Conservation (phyloP, 2,888 invertebrate species). For the Limulus polyphemus region DNA sequence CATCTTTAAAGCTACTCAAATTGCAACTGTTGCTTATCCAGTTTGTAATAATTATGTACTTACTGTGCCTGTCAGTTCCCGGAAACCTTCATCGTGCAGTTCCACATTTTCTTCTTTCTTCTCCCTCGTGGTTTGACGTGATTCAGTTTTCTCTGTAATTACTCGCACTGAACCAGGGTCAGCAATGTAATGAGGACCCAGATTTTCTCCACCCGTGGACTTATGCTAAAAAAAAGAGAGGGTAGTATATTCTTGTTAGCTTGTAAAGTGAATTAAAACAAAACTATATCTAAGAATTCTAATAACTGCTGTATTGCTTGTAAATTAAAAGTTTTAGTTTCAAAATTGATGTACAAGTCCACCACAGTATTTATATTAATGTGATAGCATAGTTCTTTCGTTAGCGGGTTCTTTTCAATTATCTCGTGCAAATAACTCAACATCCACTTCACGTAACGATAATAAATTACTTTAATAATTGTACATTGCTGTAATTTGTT, state of each 20-base stretch:
- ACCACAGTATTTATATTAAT: too few species aligned
- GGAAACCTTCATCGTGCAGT: conserved; percentile 26
- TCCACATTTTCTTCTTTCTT: conserved; percentile 26
- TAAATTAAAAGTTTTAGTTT: too few species aligned
- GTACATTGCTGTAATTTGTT: too few species aligned
- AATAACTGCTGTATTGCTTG: neutral
- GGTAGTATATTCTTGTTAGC: neutral
- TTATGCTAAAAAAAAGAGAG: conserved; percentile 12
- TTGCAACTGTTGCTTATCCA: neutral
- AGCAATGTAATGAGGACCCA: conserved; percentile 13
- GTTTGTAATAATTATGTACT: neutral
- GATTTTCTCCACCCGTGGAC: conserved; percentile 15
- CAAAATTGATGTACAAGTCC: too few species aligned
- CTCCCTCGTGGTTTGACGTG: conserved; percentile 23
- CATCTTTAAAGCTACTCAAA: too few species aligned
- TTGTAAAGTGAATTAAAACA: neutral
- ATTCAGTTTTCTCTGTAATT: conserved; percentile 26
- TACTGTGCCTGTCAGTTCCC: conserved; percentile 22
- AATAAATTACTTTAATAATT: too few species aligned
- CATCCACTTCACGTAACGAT: too few species aligned
- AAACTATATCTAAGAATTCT: neutral
- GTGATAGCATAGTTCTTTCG: too few species aligned
- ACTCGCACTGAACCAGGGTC: conserved; percentile 23
- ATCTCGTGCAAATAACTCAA: too few species aligned
- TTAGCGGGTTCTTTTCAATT: too few species aligned